Base-by-base conservation (phyloP, 2,888 invertebrate genomes). In the Glyphotaelius pellucidus region DNA sequence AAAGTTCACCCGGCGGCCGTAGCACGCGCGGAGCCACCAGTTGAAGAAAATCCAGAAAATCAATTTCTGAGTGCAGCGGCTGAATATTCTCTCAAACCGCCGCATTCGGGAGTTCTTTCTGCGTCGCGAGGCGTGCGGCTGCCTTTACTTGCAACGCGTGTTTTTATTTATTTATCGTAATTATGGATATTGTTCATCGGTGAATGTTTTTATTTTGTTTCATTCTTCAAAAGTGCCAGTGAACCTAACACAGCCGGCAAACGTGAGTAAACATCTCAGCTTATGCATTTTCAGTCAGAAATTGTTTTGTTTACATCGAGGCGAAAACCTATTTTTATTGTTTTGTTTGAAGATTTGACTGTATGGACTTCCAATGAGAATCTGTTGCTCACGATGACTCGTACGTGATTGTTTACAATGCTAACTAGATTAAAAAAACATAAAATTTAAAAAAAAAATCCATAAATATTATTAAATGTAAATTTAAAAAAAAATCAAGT, bases 41-140 rank as follows among this genome's bases (percentile, higher is more conserved):
- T 25, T 31, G 32, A 32, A 83, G 32, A 31, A 35, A 35, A 32
- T 83, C 32, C 83, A 83, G 32, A 83, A 83, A 83, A 83, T 83
- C 83, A 83, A 83, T 52, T 83, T 83, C 31, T 35, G 83, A 83
- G 83, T 83, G 83, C 83, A 83, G 31, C 83, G 83, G 32, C 32
- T 83, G 83, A 83, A 83, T 31, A 4, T 83, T 35, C 31, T 35
- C 83, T 32, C 31, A 31, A 31, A 19, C 83, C 31, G 35, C 83
- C 83, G 83, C 83, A 83, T 83, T 83, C 83, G 30, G 31, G 83
- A 83, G 83, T 83, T 35, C 32, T 83, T 83, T 83, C 83, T 83
- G 83, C 83, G 15, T 35, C 31, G 31, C 30, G 19, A 83, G 83
- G 83, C 32, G 83, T 83, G 15, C 31, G 83, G 83, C 25, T 9